These are phyloP conservation scores for Physocephala rufipes DNA, from an alignment of 2,888 invertebrate species.

Conservation along the genomic window DNA sequence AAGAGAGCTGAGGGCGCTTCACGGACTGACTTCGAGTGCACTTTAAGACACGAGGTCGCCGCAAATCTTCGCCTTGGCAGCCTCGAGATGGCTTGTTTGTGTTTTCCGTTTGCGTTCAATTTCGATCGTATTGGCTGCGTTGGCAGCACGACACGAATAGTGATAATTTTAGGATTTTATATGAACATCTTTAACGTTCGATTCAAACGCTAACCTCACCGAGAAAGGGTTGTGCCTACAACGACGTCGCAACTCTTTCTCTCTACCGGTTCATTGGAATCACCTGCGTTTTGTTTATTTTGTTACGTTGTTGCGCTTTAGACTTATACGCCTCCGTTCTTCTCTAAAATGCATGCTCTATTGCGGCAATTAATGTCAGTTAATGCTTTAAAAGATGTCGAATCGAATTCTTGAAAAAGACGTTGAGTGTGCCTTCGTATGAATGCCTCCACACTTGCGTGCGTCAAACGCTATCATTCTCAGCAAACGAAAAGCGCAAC, in stretches of 20 bases:
- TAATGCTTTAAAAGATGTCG: slow-evolving; percentile 9
- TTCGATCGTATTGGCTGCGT: background rate
- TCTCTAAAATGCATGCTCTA: background rate
- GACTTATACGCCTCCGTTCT: background rate
- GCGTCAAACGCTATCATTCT: background rate
- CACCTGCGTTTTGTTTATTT: background rate
- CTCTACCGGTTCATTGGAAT: too few species aligned
- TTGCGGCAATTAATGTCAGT: slow-evolving; percentile 10
- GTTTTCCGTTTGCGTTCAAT: background rate
- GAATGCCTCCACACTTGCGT: background rate
- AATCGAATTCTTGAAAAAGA: slow-evolving; percentile 6
- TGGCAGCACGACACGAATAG: background rate
- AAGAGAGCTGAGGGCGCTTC: too few species aligned
- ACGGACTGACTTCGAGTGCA: too few species aligned
- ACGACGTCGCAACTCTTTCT: too few species aligned
- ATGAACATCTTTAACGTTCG: background rate
- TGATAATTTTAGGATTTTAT: too few species aligned
- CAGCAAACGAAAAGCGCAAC: too few species aligned
- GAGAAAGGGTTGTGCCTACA: too few species aligned
- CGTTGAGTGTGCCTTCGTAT: background rate
- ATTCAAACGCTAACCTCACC: background rate
- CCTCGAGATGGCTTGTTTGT: too few species aligned
- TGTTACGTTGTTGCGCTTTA: too few species aligned
- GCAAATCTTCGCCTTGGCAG: background rate
- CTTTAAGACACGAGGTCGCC: background rate